These are phyloP conservation scores for Rallus crepitans DNA, from an alignment of 2,797 vertebrate species.

Conservation along the genomic window DNA sequence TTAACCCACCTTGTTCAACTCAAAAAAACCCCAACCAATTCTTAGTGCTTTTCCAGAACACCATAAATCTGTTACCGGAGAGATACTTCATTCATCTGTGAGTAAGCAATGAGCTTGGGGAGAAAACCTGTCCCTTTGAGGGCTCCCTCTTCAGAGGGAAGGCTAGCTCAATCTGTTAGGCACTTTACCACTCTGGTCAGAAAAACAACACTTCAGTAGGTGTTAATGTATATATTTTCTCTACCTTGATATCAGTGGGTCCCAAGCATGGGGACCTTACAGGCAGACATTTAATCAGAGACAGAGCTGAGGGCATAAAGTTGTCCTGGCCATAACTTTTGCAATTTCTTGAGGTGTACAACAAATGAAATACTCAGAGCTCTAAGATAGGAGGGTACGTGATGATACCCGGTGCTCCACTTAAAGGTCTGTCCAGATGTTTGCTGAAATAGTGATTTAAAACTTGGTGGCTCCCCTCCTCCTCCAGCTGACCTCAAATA, in stretches of 20 bases:
- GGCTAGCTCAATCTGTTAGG: not conserved
- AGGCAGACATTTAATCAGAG: not conserved
- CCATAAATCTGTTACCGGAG: not conserved
- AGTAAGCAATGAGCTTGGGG: not conserved
- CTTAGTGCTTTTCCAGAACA: not conserved
- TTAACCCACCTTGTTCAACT: not conserved
- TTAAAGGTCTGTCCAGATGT: not conserved
- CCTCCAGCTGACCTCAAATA: not conserved
- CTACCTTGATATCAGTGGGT: not conserved
- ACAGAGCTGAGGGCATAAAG: not conserved
- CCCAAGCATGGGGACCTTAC: not conserved
- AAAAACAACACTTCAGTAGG: not conserved
- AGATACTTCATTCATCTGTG: not conserved
- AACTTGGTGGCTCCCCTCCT: not conserved
- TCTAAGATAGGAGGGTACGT: not conserved
- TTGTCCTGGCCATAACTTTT: rapidly evolving
- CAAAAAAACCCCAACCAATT: not conserved
- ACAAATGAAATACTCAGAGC: not conserved
- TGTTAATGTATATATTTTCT: not conserved
- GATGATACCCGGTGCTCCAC: not conserved
- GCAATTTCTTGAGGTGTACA: not conserved
- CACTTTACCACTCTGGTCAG: not conserved
- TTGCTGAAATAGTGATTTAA: not conserved
- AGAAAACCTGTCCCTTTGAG: not conserved
- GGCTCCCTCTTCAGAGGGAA: not conserved